Evolutionary conservation across 2,797 vertebrate species (phyloP).

Genomic region (Valencia hispanica): DNA sequence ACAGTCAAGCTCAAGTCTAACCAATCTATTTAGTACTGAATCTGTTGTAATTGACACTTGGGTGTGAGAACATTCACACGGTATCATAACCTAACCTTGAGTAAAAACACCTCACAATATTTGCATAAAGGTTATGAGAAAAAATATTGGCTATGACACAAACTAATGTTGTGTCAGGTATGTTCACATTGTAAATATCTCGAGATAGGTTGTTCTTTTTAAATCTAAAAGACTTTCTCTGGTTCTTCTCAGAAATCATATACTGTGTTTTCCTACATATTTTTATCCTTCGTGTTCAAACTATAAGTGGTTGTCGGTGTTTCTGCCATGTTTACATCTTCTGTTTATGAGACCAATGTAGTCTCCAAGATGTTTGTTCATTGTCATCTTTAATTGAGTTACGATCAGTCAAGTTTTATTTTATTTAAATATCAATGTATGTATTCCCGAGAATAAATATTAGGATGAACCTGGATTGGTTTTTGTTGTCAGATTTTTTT

Average conservation of each 20-base stretch:
- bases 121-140: neutral
- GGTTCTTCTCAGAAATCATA: neutral
- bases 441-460: neutral
- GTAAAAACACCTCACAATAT: neutral
- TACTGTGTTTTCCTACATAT: neutral
- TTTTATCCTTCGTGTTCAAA: neutral
- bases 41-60: neutral
- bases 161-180: too few relatives aligned
- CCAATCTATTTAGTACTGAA: neutral
- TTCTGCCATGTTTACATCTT: neutral
- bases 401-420: neutral
- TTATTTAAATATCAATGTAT: neutral
- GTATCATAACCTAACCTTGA: neutral
- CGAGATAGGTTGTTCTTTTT: too few relatives aligned
- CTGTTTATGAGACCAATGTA: neutral
- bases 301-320: neutral
- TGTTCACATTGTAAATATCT: too few relatives aligned
- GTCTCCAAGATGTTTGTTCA: neutral
- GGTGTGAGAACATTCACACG: neutral
- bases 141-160: neutral
- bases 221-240: neutral
- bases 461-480: neutral
- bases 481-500: neutral
- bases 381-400: neutral
- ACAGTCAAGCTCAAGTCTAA: too few relatives aligned